phyloP scores from a whole-genome alignment of 1,140 invertebrate species.

The Drosophila leontia region DNA sequence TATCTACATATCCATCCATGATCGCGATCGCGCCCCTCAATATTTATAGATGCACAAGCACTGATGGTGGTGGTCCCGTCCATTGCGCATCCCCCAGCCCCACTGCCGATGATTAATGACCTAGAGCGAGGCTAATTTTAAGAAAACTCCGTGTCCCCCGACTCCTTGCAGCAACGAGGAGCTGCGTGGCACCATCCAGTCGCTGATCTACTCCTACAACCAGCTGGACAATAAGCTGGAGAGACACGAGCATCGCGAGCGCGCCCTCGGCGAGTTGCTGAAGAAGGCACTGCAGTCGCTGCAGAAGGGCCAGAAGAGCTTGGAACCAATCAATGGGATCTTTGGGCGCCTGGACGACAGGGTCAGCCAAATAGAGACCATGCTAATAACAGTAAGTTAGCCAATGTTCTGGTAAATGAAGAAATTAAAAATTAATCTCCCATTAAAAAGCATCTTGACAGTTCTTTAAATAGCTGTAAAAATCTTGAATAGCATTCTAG shows the following conservation, averaged over 20 bases:
- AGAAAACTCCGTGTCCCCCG: conserved; percentile 15
- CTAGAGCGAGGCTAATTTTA: conserved; percentile 44
- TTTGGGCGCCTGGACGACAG: conserved; percentile 89
- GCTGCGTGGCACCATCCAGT: conserved; percentile 92
- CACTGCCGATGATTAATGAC: conserved; percentile 51
- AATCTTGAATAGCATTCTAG: not conserved
- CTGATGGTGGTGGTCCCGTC: conserved; percentile 33
- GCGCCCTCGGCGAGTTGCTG: conserved; percentile 91
- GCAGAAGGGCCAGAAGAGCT: conserved; percentile 89
- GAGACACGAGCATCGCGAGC: conserved; percentile 92
- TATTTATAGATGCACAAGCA: conserved; percentile 43
- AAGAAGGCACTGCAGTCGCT: conserved; percentile 90
- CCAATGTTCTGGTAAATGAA: no score
- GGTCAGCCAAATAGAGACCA: conserved; percentile 89
- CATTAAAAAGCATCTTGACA: no score
- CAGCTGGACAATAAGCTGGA: conserved; percentile 93
- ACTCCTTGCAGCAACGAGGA: conserved; percentile 90
- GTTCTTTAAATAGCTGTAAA: no score
- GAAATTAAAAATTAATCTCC: not conserved
- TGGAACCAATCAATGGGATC: conserved; percentile 89
- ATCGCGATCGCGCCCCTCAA: conserved; percentile 39
- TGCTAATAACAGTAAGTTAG: conserved; percentile 86
- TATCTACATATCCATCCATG: conserved; percentile 14
- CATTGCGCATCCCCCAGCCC: not conserved
- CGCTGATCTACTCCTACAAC: conserved; percentile 92